Base-by-base conservation (phyloP, 2,888 invertebrate genomes). In the Eucera pruinosa region DNA sequence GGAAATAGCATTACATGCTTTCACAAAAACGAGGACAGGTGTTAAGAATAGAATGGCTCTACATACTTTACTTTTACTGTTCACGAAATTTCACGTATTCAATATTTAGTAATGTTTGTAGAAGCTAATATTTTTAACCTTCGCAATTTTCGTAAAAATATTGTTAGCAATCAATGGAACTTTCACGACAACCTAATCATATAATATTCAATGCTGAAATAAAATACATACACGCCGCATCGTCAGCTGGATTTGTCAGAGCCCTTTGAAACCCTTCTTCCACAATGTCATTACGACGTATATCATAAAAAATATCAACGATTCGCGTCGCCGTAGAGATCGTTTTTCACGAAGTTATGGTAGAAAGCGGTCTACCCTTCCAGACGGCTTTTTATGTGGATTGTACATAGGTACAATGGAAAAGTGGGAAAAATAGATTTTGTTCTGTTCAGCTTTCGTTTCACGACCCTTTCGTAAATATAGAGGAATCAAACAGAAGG, bases 271-370 rank as follows among this genome's bases (percentile, higher is more conserved):
- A 62, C 7, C 25, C 36, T 36, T 23, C 6, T n/a, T 2, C 33
- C 11, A 13, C 36, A 47, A 47, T 6, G 30, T 47, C n/a, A 6
- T 47, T 43, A 6, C 20, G 11, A 2, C 25, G 4, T 18, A n/a
- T 47, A 47, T 7, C 13, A 25, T 39, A 50, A 62, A 62, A 62
- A 50, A 50, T 62, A 62, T 50, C 48, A 33, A 47, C 33, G 61
- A 61, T 27, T 47, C 33, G 9, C 15, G 23, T 23, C 47, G 33
- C 3, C n/a, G 6, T 18, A 50, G 25, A 50, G 36, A 11, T 62
- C 62, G 25, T 61, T 47, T 47, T 47, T 47, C 23, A 47, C 11
- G 9, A 33, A 47, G 61, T n/a, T 36, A 47, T 13, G 11, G 18
- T 9, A 5, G 33, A 47, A 47, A 61, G 13, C 33, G 23, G 23